phyloP scores from a whole-genome alignment of 2,888 invertebrate genomes.

The Scaptomyza parva region DNA sequence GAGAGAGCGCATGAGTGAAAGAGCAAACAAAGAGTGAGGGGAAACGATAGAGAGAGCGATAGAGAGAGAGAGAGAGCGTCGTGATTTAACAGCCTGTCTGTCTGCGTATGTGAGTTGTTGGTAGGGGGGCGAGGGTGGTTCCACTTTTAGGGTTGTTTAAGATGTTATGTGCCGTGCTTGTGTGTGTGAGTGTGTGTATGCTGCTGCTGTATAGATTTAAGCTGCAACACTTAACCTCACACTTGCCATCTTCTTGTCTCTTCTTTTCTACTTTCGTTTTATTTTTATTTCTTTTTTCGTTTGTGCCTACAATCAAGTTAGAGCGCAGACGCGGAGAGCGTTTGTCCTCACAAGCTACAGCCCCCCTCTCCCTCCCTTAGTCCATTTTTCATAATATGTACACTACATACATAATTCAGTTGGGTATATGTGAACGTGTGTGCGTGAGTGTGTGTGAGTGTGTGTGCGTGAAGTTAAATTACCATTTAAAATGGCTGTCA shows the following conservation, averaged over 20 bases:
- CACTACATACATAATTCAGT: constrained; percentile 1
- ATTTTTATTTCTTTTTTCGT: constrained; percentile 10
- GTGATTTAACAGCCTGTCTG: constrained; percentile 55
- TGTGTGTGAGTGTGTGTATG: constrained; percentile 11
- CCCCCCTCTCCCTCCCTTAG: neutral
- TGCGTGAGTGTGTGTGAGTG: constrained; percentile 35
- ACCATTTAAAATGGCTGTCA: constrained; percentile 83
- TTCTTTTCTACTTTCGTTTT: constrained; percentile 24
- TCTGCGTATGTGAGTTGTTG: constrained; percentile 7
- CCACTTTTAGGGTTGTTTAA: constrained; percentile 59
- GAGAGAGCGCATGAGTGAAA: constrained; percentile 66
- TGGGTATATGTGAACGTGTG: constrained; percentile 16
- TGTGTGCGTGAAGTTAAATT: constrained; percentile 64
- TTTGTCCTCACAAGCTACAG: constrained; percentile 16
- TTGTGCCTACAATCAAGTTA: constrained; percentile 29
- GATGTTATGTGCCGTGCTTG: constrained; percentile 16
- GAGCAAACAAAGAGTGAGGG: constrained; percentile 28
- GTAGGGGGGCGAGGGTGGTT: constrained; percentile 17
- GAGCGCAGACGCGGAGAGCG: constrained; percentile 78
- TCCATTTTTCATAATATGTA: neutral
- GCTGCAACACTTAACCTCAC: constrained; percentile 78
- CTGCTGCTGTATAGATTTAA: constrained; percentile 69
- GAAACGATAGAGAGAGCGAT: neutral
- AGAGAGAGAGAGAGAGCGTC: constrained; percentile 35
- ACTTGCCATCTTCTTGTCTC: constrained; percentile 66